Evolutionary conservation across 2,888 invertebrate genomes (phyloP).

Genomic region (Drosophila rubida): DNA sequence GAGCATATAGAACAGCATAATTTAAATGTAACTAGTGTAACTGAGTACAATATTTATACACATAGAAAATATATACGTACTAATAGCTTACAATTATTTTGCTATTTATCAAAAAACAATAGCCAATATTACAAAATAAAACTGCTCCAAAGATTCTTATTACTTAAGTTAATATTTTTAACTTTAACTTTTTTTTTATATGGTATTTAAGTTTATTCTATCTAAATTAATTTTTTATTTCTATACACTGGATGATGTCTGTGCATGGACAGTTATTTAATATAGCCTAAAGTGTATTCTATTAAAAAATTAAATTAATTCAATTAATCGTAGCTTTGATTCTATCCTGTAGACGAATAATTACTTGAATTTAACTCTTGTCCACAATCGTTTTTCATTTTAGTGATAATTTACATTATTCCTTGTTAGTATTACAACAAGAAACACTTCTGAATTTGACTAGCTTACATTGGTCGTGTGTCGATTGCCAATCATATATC

Average conservation of each 20-base stretch:
- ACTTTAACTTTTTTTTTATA: slow-evolving; percentile 1
- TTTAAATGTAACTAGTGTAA: slow-evolving; percentile 19
- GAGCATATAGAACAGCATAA: slow-evolving; percentile 3
- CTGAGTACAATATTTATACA: slow-evolving; percentile 13
- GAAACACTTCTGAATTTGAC: background rate
- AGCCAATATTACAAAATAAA: slow-evolving; percentile 1
- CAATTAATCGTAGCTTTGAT: background rate
- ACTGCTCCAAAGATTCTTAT: slow-evolving; percentile 31
- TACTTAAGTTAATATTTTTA: slow-evolving; percentile 9
- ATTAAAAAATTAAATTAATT: background rate
- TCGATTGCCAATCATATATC: background rate
- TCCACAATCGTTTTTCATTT: background rate
- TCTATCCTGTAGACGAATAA: background rate
- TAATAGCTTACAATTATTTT: slow-evolving; percentile 13
- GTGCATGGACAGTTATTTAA: background rate
- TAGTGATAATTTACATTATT: too few species aligned
- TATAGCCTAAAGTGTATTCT: background rate
- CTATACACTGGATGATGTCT: background rate
- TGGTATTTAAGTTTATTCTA: background rate
- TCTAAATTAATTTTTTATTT: background rate
- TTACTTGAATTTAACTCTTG: background rate
- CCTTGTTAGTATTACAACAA: background rate
- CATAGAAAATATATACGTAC: slow-evolving; percentile 16
- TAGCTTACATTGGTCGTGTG: background rate
- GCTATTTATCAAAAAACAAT: background rate